Evolutionary conservation across 1,140 invertebrate species (phyloP).

Genomic region (Agraylea sexmaculata): DNA sequence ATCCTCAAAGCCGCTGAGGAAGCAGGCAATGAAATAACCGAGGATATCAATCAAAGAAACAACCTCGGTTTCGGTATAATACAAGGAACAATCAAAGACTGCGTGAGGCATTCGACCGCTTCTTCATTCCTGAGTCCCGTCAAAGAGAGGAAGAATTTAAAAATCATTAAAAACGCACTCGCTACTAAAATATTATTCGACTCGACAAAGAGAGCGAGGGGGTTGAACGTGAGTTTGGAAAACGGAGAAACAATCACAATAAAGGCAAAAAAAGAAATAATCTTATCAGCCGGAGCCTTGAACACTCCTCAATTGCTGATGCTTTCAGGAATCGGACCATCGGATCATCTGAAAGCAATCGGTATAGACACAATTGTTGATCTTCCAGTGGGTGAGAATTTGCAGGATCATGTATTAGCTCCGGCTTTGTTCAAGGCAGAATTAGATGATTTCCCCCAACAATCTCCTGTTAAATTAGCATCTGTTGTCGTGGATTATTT

Average conservation of each 20-base stretch:
- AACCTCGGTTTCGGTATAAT: conserved; percentile 32
- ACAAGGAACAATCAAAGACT: conserved; percentile 36
- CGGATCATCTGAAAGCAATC: conserved; percentile 47
- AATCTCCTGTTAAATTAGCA: not conserved
- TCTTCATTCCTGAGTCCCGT: conserved; percentile 41
- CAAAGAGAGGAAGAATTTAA: conserved; percentile 51
- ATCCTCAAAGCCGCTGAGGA: conserved; percentile 58
- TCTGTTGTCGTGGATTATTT: conserved; percentile 17
- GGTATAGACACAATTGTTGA: conserved; percentile 46
- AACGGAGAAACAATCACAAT: conserved; percentile 34
- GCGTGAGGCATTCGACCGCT: conserved; percentile 29
- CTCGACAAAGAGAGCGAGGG: conserved; percentile 37
- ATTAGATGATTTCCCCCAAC: too few relatives aligned
- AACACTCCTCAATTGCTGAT: conserved; percentile 60
- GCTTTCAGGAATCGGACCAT: conserved; percentile 63
- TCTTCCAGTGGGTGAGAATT: conserved; percentile 49
- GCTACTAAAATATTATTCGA: conserved; percentile 50
- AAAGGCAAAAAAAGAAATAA: conserved; percentile 49
- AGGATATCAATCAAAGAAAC: conserved; percentile 40
- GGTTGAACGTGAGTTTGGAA: conserved; percentile 44
- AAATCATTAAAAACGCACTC: conserved; percentile 50
- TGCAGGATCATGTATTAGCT: conserved; percentile 49
- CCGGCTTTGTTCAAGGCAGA: too few relatives aligned
- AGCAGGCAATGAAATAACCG: conserved; percentile 50
- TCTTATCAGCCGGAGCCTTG: conserved; percentile 55